Percentiles rank a stretch among this genome's conserved stretches.
These are phyloP conservation scores for Malurus alboscapulatus DNA, from an alignment of 2,113 vertebrate species.

Conservation along the genomic window DNA sequence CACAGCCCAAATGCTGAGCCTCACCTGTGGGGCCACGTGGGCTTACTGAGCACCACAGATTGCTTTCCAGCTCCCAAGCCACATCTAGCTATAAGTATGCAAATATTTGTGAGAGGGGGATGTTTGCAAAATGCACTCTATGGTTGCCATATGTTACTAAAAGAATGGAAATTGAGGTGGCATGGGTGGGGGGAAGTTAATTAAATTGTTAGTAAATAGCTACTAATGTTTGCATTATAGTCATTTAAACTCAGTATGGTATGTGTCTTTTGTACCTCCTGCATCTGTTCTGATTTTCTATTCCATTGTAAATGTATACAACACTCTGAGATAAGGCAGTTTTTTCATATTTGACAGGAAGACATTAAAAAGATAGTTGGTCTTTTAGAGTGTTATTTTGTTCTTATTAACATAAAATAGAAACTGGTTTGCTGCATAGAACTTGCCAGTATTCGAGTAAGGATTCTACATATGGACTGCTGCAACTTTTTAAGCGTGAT, in stretches of 20 bases:
- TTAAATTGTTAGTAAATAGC: constrained; percentile 46
- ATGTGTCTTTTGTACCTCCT: constrained; percentile 24
- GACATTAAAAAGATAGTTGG: constrained; percentile 10
- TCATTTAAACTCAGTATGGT: constrained; percentile 26
- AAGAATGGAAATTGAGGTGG: background rate
- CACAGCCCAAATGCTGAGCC: background rate
- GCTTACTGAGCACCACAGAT: too few relatives aligned
- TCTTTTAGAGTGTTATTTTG: constrained; percentile 2
- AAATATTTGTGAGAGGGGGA: background rate
- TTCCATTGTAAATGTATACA: constrained; percentile 31
- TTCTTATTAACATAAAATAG: background rate
- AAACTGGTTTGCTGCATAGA: background rate
- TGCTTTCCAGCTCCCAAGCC: background rate
- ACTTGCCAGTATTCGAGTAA: background rate
- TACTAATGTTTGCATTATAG: constrained; percentile 27
- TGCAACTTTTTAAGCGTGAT: background rate
- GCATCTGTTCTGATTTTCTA: constrained; percentile 60
- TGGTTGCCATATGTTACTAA: background rate
- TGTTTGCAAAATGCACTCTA: background rate
- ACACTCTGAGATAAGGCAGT: background rate
- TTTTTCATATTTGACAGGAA: constrained; percentile 27
- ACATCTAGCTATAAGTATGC: background rate
- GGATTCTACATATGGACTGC: background rate
- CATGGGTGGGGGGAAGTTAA: background rate
- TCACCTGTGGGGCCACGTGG: background rate